Percentiles rank a stretch among this genome's conserved stretches.
Conservation (phyloP, 1,140 invertebrate genomes). For the Neodiprion lecontei region DNA sequence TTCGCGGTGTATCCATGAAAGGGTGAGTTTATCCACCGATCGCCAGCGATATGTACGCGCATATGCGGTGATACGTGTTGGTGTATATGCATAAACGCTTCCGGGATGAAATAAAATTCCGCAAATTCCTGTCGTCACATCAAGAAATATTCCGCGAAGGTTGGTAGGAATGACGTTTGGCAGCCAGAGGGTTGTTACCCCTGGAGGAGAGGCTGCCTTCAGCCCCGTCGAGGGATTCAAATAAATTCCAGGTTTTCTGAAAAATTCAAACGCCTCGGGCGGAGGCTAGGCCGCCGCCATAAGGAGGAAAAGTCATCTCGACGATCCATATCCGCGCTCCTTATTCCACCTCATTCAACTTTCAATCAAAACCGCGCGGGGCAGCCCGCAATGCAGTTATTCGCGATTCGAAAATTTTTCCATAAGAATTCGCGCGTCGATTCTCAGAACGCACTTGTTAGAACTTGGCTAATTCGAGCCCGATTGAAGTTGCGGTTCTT, state of each 20-base stretch:
- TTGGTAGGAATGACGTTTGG: constrained; percentile 1
- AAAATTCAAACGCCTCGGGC: neutral
- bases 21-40: too few species aligned
- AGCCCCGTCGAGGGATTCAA: neutral
- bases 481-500: neutral
- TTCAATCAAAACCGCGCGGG: neutral
- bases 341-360: neutral
- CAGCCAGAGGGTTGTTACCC: neutral
- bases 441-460: neutral
- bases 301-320: neutral
- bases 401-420: neutral
- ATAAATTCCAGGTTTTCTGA: constrained; percentile 5
- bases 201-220: neutral
- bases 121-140: neutral
- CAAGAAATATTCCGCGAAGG: neutral
- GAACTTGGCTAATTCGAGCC: neutral
- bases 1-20: too few species aligned
- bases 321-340: neutral
- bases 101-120: neutral
- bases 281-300: neutral
- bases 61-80: too few species aligned
- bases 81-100: too few species aligned
- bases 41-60: too few species aligned
- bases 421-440: neutral
- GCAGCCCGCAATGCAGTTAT: neutral